phyloP scores from a whole-genome alignment of 2,888 invertebrate genomes.

The Drymonia ruficornis region DNA sequence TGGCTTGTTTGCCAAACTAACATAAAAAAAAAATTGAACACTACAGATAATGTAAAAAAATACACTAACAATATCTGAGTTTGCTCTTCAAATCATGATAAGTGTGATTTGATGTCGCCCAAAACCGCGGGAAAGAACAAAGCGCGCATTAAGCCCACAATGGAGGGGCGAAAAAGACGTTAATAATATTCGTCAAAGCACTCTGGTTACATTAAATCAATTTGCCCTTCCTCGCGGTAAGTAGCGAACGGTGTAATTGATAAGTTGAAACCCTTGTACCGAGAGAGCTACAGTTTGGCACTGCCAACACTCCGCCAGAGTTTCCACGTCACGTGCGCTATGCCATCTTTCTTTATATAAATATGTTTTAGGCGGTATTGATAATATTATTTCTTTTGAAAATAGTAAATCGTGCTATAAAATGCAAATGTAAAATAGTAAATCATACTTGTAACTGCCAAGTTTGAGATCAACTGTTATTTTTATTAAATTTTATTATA shows the following conservation, averaged over 20 bases:
- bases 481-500: no score
- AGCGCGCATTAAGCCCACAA: conserved; percentile 74
- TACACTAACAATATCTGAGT: conserved; percentile 17
- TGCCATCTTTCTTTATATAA: conserved; percentile 49
- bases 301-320: conserved; percentile 57
- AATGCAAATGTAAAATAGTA: no score
- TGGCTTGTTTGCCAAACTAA: no score
- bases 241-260: conserved; percentile 85
- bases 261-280: conserved; percentile 85
- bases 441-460: no score
- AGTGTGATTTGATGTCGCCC: conserved; percentile 81
- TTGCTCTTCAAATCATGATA: conserved; percentile 52
- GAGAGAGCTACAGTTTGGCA: conserved; percentile 78
- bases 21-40: no score
- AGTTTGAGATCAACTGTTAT: no score
- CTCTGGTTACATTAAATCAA: conserved; percentile 85
- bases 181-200: conserved; percentile 86
- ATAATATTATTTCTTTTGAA: not conserved
- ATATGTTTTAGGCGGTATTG: conserved; percentile 17
- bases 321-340: conserved; percentile 53
- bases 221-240: conserved; percentile 85
- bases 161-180: conserved; percentile 83
- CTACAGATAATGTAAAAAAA: not conserved
- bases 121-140: conserved; percentile 79
- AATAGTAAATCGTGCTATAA: not conserved